These are phyloP conservation scores for Otolemur crassicaudatus DNA, from an alignment of 2,797 vertebrate species.

Conservation along the genomic window DNA sequence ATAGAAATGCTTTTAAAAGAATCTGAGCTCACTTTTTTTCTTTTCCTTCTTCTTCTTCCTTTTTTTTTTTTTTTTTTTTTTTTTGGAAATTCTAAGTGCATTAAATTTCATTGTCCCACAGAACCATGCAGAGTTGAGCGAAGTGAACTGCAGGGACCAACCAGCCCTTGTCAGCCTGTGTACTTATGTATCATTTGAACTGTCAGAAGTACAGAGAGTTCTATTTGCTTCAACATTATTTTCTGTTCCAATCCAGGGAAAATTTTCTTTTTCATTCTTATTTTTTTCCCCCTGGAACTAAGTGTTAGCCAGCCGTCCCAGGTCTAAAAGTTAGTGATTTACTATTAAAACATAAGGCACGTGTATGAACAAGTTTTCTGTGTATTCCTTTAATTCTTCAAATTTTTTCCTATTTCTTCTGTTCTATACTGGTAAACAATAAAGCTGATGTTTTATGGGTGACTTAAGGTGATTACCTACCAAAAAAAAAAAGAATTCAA, in stretches of 20 bases:
- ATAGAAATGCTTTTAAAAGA: slow-evolving; percentile 93
- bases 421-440: slow-evolving; percentile 79
- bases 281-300: slow-evolving; percentile 75
- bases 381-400: slow-evolving; percentile 81
- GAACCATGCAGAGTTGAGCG: slow-evolving; percentile 91
- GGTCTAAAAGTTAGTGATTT: slow-evolving; percentile 84
- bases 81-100: slow-evolving; percentile 91
- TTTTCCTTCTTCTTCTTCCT: neutral
- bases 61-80: slow-evolving; percentile 14
- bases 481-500: slow-evolving; percentile 74
- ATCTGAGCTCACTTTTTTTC: slow-evolving; percentile 89
- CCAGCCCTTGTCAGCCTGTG: slow-evolving; percentile 90
- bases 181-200: slow-evolving; percentile 91
- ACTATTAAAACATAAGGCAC: slow-evolving; percentile 77
- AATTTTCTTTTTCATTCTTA: slow-evolving; percentile 74
- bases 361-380: slow-evolving; percentile 80
- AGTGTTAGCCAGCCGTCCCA: slow-evolving; percentile 80
- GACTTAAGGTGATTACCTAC: slow-evolving; percentile 81
- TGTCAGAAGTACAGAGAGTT: slow-evolving; percentile 90
- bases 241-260: slow-evolving; percentile 83
- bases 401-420: slow-evolving; percentile 75
- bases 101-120: slow-evolving; percentile 92
- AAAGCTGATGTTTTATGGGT: slow-evolving; percentile 82
- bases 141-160: slow-evolving; percentile 90
- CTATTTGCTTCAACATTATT: slow-evolving; percentile 88